Percentiles rank a stretch among this genome's conserved stretches.
Evolutionary conservation across 2,888 invertebrate species (phyloP).

Genomic region (Sycophila texana): DNA sequence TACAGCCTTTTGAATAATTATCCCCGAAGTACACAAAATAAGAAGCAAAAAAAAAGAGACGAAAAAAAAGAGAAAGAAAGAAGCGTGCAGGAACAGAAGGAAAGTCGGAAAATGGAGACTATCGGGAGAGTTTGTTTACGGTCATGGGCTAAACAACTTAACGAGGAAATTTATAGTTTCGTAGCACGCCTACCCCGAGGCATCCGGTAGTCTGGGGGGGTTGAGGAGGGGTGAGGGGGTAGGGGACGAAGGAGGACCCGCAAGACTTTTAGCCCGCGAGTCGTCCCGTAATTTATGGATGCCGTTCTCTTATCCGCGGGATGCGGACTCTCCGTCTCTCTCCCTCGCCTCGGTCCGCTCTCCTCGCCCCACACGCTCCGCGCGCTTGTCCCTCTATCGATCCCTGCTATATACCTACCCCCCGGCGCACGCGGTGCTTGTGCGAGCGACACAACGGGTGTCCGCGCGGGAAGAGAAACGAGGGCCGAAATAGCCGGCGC

Average conservation of each 20-base stretch:
- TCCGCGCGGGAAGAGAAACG: constrained; percentile 51
- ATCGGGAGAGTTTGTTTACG: constrained; percentile 68
- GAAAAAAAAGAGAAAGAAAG: neutral
- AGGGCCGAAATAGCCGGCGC: constrained; percentile 13
- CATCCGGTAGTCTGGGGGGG: constrained; percentile 55
- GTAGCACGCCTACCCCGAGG: constrained; percentile 71
- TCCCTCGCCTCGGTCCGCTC: constrained; percentile 39
- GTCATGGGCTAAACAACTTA: constrained; percentile 75
- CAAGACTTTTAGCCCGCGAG: constrained; percentile 73
- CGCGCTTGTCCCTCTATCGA: constrained; percentile 73
- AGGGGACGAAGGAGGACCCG: constrained; percentile 49
- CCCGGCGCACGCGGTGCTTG: constrained; percentile 59
- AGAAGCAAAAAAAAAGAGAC: constrained; percentile 4
- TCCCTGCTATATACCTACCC: constrained; percentile 66
- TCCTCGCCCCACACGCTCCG: constrained; percentile 71
- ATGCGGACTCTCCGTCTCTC: constrained; percentile 68
- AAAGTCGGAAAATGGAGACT: constrained; percentile 37
- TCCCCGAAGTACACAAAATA: neutral
- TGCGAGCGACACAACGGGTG: constrained; percentile 65
- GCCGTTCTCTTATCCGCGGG: constrained; percentile 75
- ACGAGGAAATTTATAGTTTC: constrained; percentile 75
- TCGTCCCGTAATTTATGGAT: constrained; percentile 75
- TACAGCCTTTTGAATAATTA: constrained; percentile 31
- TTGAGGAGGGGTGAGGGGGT: constrained; percentile 56
- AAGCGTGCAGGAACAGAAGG: no score